Evolutionary conservation across 2,888 invertebrate genomes (phyloP), one percentile per base, ranked within the genome.

Genomic region (Nezara viridula): DNA sequence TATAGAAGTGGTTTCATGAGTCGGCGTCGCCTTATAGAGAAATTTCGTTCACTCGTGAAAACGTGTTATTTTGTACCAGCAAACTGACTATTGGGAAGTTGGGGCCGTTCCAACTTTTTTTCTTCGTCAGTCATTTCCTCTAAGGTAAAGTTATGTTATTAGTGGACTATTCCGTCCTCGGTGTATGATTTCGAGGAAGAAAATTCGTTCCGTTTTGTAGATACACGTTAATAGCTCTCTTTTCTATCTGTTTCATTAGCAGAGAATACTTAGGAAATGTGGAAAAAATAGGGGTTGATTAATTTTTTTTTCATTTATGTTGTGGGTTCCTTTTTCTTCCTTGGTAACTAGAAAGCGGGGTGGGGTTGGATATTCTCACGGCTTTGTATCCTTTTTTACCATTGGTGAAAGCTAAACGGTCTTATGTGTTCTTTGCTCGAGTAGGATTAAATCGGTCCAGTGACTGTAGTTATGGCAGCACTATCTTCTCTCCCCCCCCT

Each of bases 361-460:
- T 32, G 66, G 37, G 32, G 66, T 37, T 73, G 32, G 6, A 7
- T 37, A 7, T 73, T 37, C 66, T 73, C 32, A 73, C 32, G 21
- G 60, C 32, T 21, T 73, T 73, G 37, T 21, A 32, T 37, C 37
- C 66, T 73, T 73, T 60, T 73, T 73, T 73, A 7, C 37, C 66
- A 73, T 73, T 73, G 66, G 66, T 73, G 66, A 73, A 73, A 73
- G 66, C 66, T 73, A 73, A 73, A 73, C 66, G 66, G 66, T 73
- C 32, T 21, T 73, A 19, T 19, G 66, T 19, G 66, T 37, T 37
- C 19, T 73, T 73, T 73, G 66, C 66, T 32, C 21, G 27, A 60
- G 27, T 16, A 60, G 60, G 60, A 55, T 55, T 55, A 55, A 55
- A 55, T 24, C 55, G 66, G 27, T 66, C 27, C 27, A 32, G 27